Base-by-base conservation (phyloP, 1,140 invertebrate species). In the Sitodiplosis mosellana region DNA sequence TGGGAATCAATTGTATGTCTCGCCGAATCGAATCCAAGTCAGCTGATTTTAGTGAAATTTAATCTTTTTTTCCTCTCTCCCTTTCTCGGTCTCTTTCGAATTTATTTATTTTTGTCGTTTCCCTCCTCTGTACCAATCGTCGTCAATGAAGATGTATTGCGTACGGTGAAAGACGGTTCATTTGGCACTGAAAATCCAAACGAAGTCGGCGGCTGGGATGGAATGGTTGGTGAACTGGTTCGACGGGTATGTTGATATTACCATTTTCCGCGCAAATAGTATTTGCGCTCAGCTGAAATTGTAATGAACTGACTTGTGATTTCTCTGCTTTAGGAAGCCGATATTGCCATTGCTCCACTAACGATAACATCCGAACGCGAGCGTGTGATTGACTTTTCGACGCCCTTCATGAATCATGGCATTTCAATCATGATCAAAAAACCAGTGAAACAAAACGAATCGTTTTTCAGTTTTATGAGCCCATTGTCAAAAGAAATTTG, bases 341-440 rank as follows among this genome's bases (percentile, higher is more conserved):
- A 99, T 66, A 80, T 98, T 54, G 88, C 91, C 1, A 87, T 99
- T 42, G 90, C 92, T n/a, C 83, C 92, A 10, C 76, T 99, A 67
- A 95, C 93, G 15, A 94, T 98, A 57, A 97, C 88, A 19, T 79
- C 86, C 36, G 82, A 91, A 59, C 71, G 95, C 21, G 92, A 98
- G 72, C 73, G 87, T 58, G 88, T 95, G 38, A 90, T 99, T 51
- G 94, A 98, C 67, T 87, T 88, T 59, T 95, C 87, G 53, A 98
- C 98, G 68, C 94, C 95, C 2, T 99, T 97, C 70, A 90, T 99
- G 78, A 92, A 91, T n/a, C 75, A 97, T 12, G 92, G 93, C 48
- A 94, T 97, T 58, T 94, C 89, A 53, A 95, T 98, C 54, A 89
- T 95, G 80, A 92, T 95, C 56, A 96, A 93, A 68, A 95, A 92